Evolutionary conservation across 2,888 invertebrate species (phyloP).

Genomic region (Camptogramma bilineatum): DNA sequence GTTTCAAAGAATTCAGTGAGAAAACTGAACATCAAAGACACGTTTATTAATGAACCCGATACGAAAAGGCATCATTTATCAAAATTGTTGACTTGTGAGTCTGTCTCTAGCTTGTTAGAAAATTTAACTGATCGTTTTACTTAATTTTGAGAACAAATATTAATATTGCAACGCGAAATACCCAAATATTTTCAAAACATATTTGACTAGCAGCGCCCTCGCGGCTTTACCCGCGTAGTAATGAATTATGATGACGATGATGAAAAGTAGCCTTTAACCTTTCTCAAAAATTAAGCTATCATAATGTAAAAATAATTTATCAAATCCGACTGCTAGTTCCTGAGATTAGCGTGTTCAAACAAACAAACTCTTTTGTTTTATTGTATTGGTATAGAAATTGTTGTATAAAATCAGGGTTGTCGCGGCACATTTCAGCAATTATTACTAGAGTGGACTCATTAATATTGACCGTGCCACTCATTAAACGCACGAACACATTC

Average conservation of each 20-base stretch:
- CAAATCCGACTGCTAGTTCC: too few species aligned
- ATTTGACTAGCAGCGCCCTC: too few species aligned
- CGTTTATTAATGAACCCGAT: constrained; percentile 37
- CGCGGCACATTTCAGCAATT: constrained; percentile 18
- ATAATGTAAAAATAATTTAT: too few species aligned
- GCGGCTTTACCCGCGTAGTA: too few species aligned
- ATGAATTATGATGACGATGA: too few species aligned
- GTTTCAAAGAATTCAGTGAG: constrained; percentile 8
- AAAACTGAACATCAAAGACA: constrained; percentile 26
- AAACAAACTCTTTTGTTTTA: too few species aligned
- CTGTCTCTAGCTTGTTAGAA: constrained; percentile 11
- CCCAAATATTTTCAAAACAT: too few species aligned
- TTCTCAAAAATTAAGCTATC: too few species aligned
- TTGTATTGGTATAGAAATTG: too few species aligned
- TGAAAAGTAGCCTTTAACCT: too few species aligned
- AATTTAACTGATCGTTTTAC: background rate
- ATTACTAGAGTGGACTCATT: constrained; percentile 39
- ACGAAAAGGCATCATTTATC: constrained; percentile 25
- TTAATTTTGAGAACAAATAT: background rate
- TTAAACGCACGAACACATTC: constrained; percentile 55
- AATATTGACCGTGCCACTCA: constrained; percentile 47
- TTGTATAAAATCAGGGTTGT: constrained; percentile 14
- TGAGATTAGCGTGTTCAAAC: too few species aligned
- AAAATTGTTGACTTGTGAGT: constrained; percentile 18
- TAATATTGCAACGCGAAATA: background rate